Percentiles rank a stretch among this genome's conserved stretches.
These are phyloP conservation scores for Karalla daura DNA, from an alignment of 2,797 vertebrate species.

Conservation along the genomic window DNA sequence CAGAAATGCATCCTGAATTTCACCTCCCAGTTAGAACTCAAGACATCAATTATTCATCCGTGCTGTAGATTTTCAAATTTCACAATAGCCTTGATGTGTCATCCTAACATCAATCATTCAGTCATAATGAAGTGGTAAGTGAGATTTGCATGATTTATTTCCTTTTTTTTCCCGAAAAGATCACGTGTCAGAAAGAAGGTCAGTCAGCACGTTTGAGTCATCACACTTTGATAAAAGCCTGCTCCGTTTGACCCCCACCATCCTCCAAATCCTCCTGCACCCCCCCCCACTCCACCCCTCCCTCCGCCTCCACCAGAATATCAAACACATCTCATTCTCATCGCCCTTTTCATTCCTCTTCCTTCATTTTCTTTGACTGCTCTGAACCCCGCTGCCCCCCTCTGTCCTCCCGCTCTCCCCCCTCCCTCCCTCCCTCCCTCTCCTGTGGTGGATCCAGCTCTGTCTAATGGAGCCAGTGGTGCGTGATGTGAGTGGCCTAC, in stretches of 20 bases:
- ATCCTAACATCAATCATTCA: not conserved
- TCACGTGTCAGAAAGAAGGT: slow-evolving; percentile 15
- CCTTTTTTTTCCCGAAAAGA: not conserved
- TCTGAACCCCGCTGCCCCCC: slow-evolving; percentile 22
- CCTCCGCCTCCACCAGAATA: slow-evolving; percentile 18
- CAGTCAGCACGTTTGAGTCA: slow-evolving; percentile 32
- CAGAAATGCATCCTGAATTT: too few species aligned
- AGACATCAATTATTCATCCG: too few species aligned
- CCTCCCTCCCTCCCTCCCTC: not conserved
- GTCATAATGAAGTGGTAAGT: not conserved
- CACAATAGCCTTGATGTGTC: not conserved
- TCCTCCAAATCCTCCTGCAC: not conserved
- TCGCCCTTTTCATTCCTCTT: slow-evolving; percentile 34
- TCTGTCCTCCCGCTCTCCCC: not conserved
- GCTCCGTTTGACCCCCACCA: slow-evolving; percentile 7
- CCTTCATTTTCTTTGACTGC: slow-evolving; percentile 39
- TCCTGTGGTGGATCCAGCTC: slow-evolving; percentile 29
- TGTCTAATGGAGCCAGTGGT: slow-evolving; percentile 61
- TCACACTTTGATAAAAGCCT: slow-evolving; percentile 18
- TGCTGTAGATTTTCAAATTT: not conserved
- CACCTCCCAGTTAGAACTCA: too few species aligned
- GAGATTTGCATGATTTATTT: not conserved
- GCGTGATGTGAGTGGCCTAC: slow-evolving; percentile 76
- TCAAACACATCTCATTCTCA: slow-evolving; percentile 37
- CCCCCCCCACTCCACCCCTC: not conserved